Percentiles rank a stretch among this genome's conserved stretches.
Evolutionary conservation across 2,113 vertebrate species (phyloP).

Genomic region (Psophia crepitans): DNA sequence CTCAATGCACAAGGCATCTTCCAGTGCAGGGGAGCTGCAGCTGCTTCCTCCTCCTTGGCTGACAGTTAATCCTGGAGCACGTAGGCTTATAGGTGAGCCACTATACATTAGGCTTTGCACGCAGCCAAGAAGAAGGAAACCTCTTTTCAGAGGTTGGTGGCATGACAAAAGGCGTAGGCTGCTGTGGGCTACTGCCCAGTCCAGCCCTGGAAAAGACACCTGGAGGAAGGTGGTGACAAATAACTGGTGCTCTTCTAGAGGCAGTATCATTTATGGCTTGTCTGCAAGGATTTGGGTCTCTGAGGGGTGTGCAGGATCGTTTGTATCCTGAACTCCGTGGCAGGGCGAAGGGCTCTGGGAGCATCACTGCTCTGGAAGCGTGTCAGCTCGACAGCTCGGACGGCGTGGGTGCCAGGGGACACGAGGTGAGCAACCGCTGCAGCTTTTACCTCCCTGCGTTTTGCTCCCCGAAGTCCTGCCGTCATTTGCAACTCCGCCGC

Average conservation of each 20-base stretch:
- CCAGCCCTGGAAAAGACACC: neutral
- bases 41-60: neutral
- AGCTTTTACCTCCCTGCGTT: neutral
- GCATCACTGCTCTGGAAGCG: neutral
- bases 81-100: fast-evolving
- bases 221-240: neutral
- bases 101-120: fast-evolving
- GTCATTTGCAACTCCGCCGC: constrained; percentile 42
- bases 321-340: neutral
- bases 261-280: neutral
- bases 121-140: neutral
- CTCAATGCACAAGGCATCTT: too few species aligned
- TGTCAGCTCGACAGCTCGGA: neutral
- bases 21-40: neutral
- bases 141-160: neutral
- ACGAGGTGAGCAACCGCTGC: fast-evolving
- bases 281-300: neutral
- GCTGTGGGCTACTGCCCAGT: neutral
- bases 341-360: neutral
- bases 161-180: neutral
- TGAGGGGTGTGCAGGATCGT: neutral
- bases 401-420: fast-evolving
- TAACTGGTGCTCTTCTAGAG: neutral
- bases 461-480: neutral
- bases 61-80: neutral